Base-by-base conservation (phyloP, 2,113 vertebrate genomes). In the Archocentrus centrarchus region DNA sequence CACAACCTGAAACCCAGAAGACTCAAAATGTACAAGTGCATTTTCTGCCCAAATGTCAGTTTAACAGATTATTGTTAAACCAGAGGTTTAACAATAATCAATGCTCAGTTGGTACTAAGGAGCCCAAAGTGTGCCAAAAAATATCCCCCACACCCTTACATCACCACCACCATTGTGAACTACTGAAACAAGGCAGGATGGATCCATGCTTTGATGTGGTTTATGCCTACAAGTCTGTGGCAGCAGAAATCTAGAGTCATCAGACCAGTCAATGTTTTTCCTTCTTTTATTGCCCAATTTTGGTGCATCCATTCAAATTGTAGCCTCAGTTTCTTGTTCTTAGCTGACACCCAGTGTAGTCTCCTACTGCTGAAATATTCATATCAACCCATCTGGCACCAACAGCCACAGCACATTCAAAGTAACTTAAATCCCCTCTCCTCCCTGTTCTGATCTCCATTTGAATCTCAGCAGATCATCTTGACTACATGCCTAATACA, bases 1-100 rank as follows among this genome's bases (percentile, higher is more conserved):
- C 86, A 99, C 96, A 82, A 97, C 94, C 98, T 99, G 86, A 27
- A 73, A 13, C 3, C 66, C 27, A 73, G 66, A 44, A 53, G 10
- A 32, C 44, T 32, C 27, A 73, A 73, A 32, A 53, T 73, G 27
- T 53, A 73, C 24, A 70, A 50, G 64, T 20, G 66, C 24, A 30
- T 70, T 70, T 70, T 70, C 66, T 30, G 27, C 66, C 24, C 66
- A 70, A 27, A 73, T 3, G 47, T n/a, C 66, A 53, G 17, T 73
- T 73, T 20, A 70, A 20, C 41, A 30, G 5, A 70, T 0, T 50
- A 70, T 50, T 30, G 24, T 70, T 70, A 4, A 73, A 53, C 10
- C 10, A 53, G 30, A 32, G 17, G 44, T 53, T 53, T 32, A 18
- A n/a, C n/a, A n/a, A n/a, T n/a, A n/a, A n/a, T n/a, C 30, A 50